Percentiles rank a stretch among this genome's conserved stretches.
phyloP scores from a whole-genome alignment of 2,888 invertebrate genomes.

The Ectropis crepuscularia region DNA sequence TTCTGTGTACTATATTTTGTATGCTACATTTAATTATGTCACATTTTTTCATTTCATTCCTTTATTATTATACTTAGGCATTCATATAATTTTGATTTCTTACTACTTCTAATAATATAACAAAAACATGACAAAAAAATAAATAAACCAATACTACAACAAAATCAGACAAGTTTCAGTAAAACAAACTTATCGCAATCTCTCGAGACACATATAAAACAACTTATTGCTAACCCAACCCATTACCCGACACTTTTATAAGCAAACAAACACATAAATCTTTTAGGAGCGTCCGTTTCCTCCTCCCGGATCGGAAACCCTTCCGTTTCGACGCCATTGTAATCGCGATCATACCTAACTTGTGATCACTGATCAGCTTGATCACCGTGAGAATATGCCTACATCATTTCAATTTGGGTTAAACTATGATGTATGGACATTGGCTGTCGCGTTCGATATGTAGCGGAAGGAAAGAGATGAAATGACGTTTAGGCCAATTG shows the following conservation, averaged over 20 bases:
- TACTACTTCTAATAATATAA: no score
- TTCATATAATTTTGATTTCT: no score
- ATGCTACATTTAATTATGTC: no score
- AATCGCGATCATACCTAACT: slow-evolving; percentile 47
- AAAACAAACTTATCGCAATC: neutral
- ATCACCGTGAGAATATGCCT: slow-evolving; percentile 65
- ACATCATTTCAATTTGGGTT: slow-evolving; percentile 51
- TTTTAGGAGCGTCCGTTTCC: slow-evolving; percentile 44
- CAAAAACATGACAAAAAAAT: no score
- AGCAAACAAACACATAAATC: slow-evolving; percentile 55
- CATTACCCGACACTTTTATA: slow-evolving; percentile 41
- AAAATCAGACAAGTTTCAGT: no score
- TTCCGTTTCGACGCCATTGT: slow-evolving; percentile 74
- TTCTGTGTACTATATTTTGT: no score
- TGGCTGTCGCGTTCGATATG: slow-evolving; percentile 45
- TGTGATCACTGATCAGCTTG: slow-evolving; percentile 25
- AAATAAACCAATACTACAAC: no score
- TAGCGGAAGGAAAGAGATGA: slow-evolving; percentile 48
- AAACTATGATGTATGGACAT: slow-evolving; percentile 58
- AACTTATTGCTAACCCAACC: slow-evolving; percentile 30
- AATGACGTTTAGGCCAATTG: slow-evolving; percentile 41
- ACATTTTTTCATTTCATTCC: no score
- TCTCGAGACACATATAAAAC: slow-evolving; percentile 4
- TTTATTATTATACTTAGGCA: no score
- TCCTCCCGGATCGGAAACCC: slow-evolving; percentile 62